phyloP scores from a whole-genome alignment of 1,140 invertebrate genomes.

The Brachionus rotundiformis region DNA sequence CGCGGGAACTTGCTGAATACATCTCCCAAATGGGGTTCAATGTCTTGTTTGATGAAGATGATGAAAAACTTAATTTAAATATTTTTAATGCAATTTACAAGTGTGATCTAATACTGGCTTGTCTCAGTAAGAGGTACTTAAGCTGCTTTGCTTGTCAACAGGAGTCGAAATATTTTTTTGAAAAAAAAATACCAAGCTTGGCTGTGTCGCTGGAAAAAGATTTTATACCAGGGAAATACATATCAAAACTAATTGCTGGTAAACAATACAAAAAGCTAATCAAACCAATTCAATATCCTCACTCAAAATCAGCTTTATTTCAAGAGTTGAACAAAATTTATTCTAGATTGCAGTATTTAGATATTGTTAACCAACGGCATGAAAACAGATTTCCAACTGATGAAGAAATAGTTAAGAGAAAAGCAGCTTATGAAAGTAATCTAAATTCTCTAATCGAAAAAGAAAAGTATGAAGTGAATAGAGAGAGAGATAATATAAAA shows the following conservation, averaged over 20 bases:
- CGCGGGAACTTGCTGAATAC: neutral
- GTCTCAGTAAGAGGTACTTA: neutral
- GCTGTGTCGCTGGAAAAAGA: neutral
- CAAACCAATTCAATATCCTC: neutral
- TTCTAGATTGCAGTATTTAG: neutral
- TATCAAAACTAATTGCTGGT: neutral
- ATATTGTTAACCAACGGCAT: neutral
- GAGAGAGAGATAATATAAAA: neutral
- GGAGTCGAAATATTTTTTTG: neutral
- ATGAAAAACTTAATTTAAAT: neutral
- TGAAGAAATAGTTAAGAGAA: neutral
- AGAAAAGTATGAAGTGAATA: neutral
- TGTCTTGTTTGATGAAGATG: neutral
- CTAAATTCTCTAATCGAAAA: neutral
- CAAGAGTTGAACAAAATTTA: neutral
- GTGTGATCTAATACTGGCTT: neutral
- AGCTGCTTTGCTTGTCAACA: conserved; percentile 10
- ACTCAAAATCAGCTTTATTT: neutral
- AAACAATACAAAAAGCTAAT: neutral
- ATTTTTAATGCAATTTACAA: neutral
- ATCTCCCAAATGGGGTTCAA: neutral
- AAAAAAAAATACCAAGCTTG: neutral
- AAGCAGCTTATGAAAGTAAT: neutral
- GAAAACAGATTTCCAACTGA: neutral
- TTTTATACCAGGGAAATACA: neutral